Evolutionary conservation across 2,888 invertebrate genomes (phyloP).

Genomic region (Dromius quadrimaculatus): DNA sequence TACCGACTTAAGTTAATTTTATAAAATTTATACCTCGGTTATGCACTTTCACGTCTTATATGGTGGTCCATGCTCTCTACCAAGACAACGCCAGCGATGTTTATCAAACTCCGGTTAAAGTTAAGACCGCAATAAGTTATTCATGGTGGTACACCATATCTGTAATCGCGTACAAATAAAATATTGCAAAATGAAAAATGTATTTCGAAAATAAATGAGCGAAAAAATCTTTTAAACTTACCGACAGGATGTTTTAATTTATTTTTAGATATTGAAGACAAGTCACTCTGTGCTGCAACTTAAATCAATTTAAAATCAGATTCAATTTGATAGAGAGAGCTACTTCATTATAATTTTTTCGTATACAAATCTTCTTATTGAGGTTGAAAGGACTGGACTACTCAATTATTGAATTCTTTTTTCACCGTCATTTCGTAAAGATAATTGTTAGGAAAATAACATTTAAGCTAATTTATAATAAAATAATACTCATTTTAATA

Average conservation of each 20-base stretch:
- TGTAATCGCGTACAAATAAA: conserved; percentile 21
- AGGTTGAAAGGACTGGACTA: too few relatives aligned
- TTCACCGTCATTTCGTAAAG: too few relatives aligned
- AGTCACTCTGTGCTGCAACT: too few relatives aligned
- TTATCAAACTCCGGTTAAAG: conserved; percentile 20
- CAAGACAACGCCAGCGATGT: neutral
- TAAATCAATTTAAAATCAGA: too few relatives aligned
- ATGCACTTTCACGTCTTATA: conserved; percentile 40
- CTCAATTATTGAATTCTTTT: too few relatives aligned
- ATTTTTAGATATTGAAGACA: too few relatives aligned
- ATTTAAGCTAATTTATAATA: too few relatives aligned
- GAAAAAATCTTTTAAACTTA: neutral
- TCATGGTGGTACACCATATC: conserved; percentile 17
- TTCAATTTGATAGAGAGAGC: too few relatives aligned
- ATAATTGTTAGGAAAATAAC: too few relatives aligned
- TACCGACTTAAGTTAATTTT: conserved; percentile 17
- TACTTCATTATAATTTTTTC: too few relatives aligned
- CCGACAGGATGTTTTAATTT: neutral
- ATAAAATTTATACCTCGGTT: conserved; percentile 13
- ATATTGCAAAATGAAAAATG: conserved; percentile 5
- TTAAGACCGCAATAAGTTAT: conserved; percentile 5
- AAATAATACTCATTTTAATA: too few relatives aligned
- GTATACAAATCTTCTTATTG: too few relatives aligned
- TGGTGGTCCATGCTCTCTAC: conserved; percentile 12
- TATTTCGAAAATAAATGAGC: neutral